These are phyloP conservation scores for Megaceryle alcyon DNA, from an alignment of 2,797 vertebrate species.

Conservation along the genomic window DNA sequence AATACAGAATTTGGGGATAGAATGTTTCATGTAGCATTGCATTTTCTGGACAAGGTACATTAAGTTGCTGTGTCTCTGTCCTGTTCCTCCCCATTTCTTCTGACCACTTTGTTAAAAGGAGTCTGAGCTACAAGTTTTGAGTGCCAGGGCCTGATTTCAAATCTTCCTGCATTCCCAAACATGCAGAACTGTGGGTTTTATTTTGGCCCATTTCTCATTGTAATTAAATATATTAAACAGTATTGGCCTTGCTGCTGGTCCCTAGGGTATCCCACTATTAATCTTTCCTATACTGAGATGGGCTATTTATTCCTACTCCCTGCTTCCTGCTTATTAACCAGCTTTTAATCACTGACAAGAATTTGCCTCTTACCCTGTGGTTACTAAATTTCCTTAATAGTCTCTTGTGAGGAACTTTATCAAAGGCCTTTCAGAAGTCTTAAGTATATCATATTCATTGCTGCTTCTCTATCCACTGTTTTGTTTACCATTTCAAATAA, in stretches of 20 bases:
- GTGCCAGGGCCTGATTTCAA: neutral
- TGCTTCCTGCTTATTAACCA: conserved; percentile 17
- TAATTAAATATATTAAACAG: conserved; percentile 26
- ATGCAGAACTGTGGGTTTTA: neutral
- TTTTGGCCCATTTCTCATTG: neutral
- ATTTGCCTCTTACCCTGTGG: conserved; percentile 31
- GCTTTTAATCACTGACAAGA: conserved; percentile 53
- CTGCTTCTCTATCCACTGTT: neutral
- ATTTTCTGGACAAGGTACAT: neutral
- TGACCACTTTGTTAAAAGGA: neutral
- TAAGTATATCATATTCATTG: neutral
- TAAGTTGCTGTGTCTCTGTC: neutral
- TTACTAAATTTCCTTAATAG: conserved; percentile 52
- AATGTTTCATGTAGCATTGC: neutral
- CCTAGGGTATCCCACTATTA: neutral
- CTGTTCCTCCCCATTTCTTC: neutral
- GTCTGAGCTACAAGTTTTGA: neutral
- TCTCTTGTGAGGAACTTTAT: conserved; percentile 37
- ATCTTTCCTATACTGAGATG: neutral
- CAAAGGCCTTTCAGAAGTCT: conserved; percentile 34
- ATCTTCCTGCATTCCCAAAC: neutral
- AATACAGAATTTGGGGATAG: neutral
- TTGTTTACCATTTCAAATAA: conserved; percentile 30
- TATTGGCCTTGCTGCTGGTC: neutral
- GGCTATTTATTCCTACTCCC: conserved; percentile 4